Evolutionary conservation across 2,888 invertebrate species (phyloP).

Genomic region (Lacanobia wlatinum): DNA sequence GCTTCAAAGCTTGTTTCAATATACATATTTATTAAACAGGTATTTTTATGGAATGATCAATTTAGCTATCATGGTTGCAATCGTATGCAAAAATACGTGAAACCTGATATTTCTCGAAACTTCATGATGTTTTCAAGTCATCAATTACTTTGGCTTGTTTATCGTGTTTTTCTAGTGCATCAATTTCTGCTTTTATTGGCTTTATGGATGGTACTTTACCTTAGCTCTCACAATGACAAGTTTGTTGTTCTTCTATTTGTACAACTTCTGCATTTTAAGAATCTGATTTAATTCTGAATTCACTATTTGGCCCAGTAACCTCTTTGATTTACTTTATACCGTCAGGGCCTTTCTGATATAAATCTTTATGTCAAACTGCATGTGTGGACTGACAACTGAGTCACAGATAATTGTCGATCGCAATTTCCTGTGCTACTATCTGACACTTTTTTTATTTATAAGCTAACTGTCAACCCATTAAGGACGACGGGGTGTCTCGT

Average conservation of each 20-base stretch:
- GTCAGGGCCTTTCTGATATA: constrained; percentile 73
- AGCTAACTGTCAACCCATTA: constrained; percentile 72
- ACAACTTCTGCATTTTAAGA: constrained; percentile 60
- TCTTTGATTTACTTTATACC: constrained; percentile 66
- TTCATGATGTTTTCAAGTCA: constrained; percentile 36
- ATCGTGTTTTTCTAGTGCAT: constrained; percentile 20
- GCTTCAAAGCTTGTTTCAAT: constrained; percentile 28
- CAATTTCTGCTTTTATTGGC: neutral
- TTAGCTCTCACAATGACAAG: neutral
- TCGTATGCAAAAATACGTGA: constrained; percentile 34
- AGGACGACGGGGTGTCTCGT: constrained; percentile 64
- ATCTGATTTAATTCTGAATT: constrained; percentile 69
- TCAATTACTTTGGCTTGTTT: constrained; percentile 13
- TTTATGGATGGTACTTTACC: constrained; percentile 4
- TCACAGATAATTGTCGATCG: constrained; percentile 83
- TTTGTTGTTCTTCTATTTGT: constrained; percentile 30
- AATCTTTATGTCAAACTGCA: constrained; percentile 75
- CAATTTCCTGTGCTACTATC: constrained; percentile 87
- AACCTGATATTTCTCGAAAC: constrained; percentile 43
- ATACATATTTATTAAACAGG: constrained; percentile 42
- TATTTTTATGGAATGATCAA: constrained; percentile 32
- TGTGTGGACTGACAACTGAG: constrained; percentile 75
- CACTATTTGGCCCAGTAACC: constrained; percentile 69
- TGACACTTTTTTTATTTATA: constrained; percentile 78
- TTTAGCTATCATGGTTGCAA: constrained; percentile 42